Base-by-base conservation (phyloP, 2,113 vertebrate species). In the Melanotaenia duboulayi region DNA sequence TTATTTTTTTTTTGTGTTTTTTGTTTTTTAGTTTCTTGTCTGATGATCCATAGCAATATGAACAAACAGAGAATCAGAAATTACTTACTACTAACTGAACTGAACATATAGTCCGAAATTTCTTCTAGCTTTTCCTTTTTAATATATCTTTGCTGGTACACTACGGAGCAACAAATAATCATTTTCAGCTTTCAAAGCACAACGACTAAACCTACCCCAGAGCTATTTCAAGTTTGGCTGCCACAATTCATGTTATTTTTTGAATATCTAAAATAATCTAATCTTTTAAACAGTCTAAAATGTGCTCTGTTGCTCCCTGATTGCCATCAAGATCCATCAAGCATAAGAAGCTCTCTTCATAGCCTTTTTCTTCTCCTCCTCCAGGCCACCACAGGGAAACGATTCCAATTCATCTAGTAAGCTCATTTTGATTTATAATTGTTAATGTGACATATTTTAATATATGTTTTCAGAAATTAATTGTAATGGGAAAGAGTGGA, bases 261-360 rank as follows among this genome's bases (percentile, higher is more conserved):
- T 10, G 20, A 77, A 64, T 48, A 54, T 67, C 16, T 57, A 62
- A 76, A 69, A 67, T 71, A 68, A 69, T 37, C 12, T 17, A 25
- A 64, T 28, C 28, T 17, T 69, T 77, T 60, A 59, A 71, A 75
- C n/a, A 35, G 32, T 35, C 0, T 37, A 20, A 35, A 67, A 65
- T 20, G 4, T 22, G 0, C 19, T 59, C 11, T 24, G 51, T 46
- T 68, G 14, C 42, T 9, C 37, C 59, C 65, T 70, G 48, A 60
- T 72, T 69, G 42, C 76, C 40, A 60, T 73, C 55, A 78, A 83
- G 67, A 81, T 13, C 37, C 42, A 52, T 72, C 69, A 78, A 62
- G 59, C 69, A 75, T 11, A 20, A 67, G 67, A 72, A 55, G 66
- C 49, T 64, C 32, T 65, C 40, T 60, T 69, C 19, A 10, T 22